Evolutionary conservation across 1,140 invertebrate species (phyloP).

Genomic region (Lanistes nyassanus): DNA sequence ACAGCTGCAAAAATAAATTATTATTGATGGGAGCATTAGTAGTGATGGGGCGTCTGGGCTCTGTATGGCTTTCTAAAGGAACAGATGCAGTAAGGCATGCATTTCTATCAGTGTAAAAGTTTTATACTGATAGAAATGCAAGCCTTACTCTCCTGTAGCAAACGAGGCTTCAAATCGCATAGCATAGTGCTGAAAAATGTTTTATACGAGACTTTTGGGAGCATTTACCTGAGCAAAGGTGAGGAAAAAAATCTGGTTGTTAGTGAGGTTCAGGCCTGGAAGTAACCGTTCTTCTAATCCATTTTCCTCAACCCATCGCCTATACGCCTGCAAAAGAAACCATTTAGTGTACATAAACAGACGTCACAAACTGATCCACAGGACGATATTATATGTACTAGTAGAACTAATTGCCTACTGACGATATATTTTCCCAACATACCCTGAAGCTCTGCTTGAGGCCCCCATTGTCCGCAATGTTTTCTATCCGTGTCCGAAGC

Average conservation of each 20-base stretch:
- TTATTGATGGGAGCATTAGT: too few relatives aligned
- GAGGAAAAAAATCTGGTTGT: conserved; percentile 83
- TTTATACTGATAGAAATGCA: too few relatives aligned
- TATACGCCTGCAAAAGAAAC: conserved; percentile 49
- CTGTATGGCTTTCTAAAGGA: too few relatives aligned
- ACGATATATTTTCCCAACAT: conserved; percentile 11
- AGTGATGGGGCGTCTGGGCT: too few relatives aligned
- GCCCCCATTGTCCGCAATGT: conserved; percentile 77
- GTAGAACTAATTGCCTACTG: neutral
- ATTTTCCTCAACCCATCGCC: conserved; percentile 52
- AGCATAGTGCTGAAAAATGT: too few relatives aligned
- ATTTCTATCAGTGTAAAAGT: too few relatives aligned
- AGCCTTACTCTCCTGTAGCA: too few relatives aligned
- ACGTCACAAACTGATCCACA: neutral
- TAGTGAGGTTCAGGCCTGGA: conserved; percentile 71
- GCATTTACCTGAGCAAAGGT: conserved; percentile 60
- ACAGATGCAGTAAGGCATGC: too few relatives aligned
- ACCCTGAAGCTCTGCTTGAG: conserved; percentile 74
- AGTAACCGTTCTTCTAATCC: conserved; percentile 45
- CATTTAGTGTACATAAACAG: neutral
- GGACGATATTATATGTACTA: neutral
- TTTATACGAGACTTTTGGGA: too few relatives aligned
- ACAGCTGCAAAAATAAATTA: too few relatives aligned
- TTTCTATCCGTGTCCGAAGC: conserved; percentile 75
- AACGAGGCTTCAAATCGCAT: too few relatives aligned